Base-by-base conservation (phyloP, 2,888 invertebrate species). In the Stenoptilia bipunctidactyla region DNA sequence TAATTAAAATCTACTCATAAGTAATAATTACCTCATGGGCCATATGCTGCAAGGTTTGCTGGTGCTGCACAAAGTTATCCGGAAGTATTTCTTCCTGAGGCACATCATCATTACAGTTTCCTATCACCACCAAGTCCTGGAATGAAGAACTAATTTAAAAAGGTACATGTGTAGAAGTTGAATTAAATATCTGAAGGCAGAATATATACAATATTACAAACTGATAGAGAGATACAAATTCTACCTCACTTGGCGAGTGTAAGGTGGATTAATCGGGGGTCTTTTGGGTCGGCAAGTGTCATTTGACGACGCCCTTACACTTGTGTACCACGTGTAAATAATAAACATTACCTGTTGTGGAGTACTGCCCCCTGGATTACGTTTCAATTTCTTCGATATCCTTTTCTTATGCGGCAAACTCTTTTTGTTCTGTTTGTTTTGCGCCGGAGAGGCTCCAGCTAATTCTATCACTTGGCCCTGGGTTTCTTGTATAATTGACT, bases 321-420 rank as follows among this genome's bases (percentile, higher is more conserved):
- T n/a, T n/a, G n/a, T n/a, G n/a, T n/a, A n/a, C n/a, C n/a, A n/a
- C n/a, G n/a, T n/a, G n/a, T n/a, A n/a, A n/a, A n/a, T n/a, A n/a
- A n/a, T n/a, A n/a, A n/a, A n/a, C n/a, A 5, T 20, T 20, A 20
- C 20, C 20, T 80, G 80, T 25, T 82, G 80, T 1, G 79, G 80
- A 0, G 77, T 77, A 37, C 57, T 56, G 40, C 50, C 61, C 1
- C 72, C 77, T 1, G 62, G 63, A 38, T 63, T 72, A 40, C 76
- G 55, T 50, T 66, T 73, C 13, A 94, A 72, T 55, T 93, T 94
- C 41, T 89, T 84, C 0, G 94, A 91, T 49, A 94, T 93, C 42
- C 94, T 84, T 64, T 95, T 95, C 66, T 94, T 94, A 62, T 94
- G 94, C 0, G 94, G 94, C 42, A 94, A 70, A 47, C 91, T 91